Evolutionary conservation across 2,797 vertebrate genomes (phyloP).

Genomic region (Numenius phaeopus): DNA sequence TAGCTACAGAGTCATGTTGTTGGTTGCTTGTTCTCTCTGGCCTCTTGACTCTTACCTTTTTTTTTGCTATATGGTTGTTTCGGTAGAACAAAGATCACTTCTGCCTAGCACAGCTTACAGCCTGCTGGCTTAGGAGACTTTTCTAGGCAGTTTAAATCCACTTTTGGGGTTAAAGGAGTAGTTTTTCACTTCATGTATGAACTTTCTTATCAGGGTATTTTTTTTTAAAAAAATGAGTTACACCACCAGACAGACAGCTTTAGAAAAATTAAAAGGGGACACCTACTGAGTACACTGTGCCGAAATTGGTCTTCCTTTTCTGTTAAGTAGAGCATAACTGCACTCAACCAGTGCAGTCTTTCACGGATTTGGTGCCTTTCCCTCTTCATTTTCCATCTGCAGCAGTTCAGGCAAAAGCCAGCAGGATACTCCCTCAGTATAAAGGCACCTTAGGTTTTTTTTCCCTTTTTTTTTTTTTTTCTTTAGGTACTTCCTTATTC

Average conservation of each 20-base stretch:
- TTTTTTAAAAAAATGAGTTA: neutral
- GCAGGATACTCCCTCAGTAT: neutral
- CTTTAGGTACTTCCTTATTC: neutral
- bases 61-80: neutral
- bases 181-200: neutral
- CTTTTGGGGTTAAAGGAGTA: neutral
- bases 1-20: neutral
- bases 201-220: neutral
- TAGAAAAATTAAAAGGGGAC: neutral
- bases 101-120: neutral
- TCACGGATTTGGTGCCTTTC: neutral
- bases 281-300: neutral
- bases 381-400: neutral
- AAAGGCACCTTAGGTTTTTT: neutral
- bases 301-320: neutral
- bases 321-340: neutral
- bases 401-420: neutral
- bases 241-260: neutral
- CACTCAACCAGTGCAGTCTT: neutral
- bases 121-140: neutral
- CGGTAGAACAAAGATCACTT: neutral
- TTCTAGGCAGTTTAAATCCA: neutral
- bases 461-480: neutral
- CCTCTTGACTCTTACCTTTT: neutral
- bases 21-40: neutral